These are phyloP conservation scores for Urechis unicinctus DNA, from an alignment of 2,888 invertebrate species.

Conservation along the genomic window DNA sequence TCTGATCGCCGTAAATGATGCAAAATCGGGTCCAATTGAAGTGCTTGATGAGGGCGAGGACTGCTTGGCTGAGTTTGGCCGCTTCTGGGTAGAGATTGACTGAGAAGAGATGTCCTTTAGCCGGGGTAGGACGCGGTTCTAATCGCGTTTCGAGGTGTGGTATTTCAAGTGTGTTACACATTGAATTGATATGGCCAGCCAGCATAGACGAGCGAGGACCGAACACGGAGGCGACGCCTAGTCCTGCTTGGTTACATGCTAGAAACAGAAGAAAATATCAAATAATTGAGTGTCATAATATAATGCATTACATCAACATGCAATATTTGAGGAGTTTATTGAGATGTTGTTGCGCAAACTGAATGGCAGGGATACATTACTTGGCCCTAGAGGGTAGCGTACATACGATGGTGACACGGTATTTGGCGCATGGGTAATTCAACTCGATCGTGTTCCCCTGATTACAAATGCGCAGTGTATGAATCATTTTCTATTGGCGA, in stretches of 20 bases:
- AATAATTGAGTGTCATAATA: background rate
- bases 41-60: slow-evolving; percentile 17
- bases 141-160: slow-evolving; percentile 18
- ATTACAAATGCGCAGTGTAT: too few species aligned
- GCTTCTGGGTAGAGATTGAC: slow-evolving; percentile 22
- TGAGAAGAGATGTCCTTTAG: slow-evolving; percentile 18
- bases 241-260: slow-evolving; percentile 41
- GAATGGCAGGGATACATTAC: too few species aligned
- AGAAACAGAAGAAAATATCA: slow-evolving; percentile 13
- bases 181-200: slow-evolving; percentile 22
- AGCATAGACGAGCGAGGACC: slow-evolving; percentile 15
- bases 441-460: too few species aligned
- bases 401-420: too few species aligned
- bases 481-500: too few species aligned
- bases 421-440: too few species aligned
- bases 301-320: too few species aligned
- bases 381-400: too few species aligned
- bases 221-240: slow-evolving; percentile 23
- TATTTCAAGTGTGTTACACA: slow-evolving; percentile 23
- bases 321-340: too few species aligned
- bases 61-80: slow-evolving; percentile 14
- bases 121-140: slow-evolving; percentile 2
- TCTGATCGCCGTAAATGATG: slow-evolving; percentile 20
- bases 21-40: slow-evolving; percentile 21
- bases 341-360: too few species aligned